Conservation (phyloP, 2,113 vertebrate species). For the Syngnathus floridae region DNA sequence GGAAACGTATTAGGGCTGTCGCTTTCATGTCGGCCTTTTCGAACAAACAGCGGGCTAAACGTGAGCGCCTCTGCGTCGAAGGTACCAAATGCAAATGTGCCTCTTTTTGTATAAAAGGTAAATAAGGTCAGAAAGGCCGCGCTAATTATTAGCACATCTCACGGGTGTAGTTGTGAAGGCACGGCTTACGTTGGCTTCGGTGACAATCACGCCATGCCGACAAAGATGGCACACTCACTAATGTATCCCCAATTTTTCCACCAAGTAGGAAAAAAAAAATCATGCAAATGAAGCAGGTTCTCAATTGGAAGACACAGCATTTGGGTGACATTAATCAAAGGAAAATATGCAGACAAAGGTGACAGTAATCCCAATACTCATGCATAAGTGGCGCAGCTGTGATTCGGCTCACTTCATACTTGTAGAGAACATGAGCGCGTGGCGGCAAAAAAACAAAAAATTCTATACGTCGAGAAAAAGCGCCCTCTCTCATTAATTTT, state of each 20-base stretch:
- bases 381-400: constrained; percentile 66
- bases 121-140: constrained; percentile 74
- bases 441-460: constrained; percentile 31
- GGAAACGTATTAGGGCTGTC: constrained; percentile 54
- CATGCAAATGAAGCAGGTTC: constrained; percentile 77
- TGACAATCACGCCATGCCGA: constrained; percentile 67
- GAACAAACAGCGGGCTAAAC: constrained; percentile 55
- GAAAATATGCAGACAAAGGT: constrained; percentile 79
- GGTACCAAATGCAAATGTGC: constrained; percentile 70
- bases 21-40: constrained; percentile 42
- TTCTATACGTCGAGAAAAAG: constrained; percentile 52
- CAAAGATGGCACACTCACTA: constrained; percentile 70
- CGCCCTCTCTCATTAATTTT: constrained; percentile 57
- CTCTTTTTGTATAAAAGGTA: constrained; percentile 72
- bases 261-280: constrained; percentile 74
- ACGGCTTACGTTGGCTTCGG: constrained; percentile 53
- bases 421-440: constrained; percentile 41
- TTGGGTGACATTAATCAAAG: constrained; percentile 80
- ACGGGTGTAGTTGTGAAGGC: constrained; percentile 73
- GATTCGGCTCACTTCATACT: constrained; percentile 51
- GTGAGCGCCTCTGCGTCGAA: constrained; percentile 63
- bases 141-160: constrained; percentile 74
- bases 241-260: constrained; percentile 73
- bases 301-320: constrained; percentile 76
- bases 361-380: constrained; percentile 72